Evolutionary conservation across 2,113 vertebrate species (phyloP), one percentile per base, ranked within the genome.

Genomic region (Sturnira hondurensis): DNA sequence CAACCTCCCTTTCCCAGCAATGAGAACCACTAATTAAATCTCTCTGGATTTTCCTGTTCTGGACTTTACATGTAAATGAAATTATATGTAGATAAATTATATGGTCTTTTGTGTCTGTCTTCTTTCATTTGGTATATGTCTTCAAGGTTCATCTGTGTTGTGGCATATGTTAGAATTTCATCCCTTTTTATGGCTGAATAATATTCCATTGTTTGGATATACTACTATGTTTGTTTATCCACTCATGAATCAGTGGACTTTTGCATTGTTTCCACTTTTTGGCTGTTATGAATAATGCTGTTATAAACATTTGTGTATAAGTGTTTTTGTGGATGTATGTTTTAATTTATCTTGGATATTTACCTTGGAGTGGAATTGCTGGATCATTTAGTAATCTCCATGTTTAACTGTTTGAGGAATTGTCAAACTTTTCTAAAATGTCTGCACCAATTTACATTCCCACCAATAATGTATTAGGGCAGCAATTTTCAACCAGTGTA

Each of bases 141-240:
- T 92, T 95, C 24, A 78, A 17, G 73, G 36, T 50, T 88, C 70
- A 52, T 80, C 26, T 12, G 4, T 78, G 11, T 77, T 83, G 19
- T 73, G 52, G 67, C 54, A 28, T 78, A 45, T 94, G 45, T 81
- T 71, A 16, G 52, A 91, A 71, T 63, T 89, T 90, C 3, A 50
- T 71, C 86, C 8, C n/a, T 94, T 89, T 94, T 78, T 78, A 73
- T 89, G 63, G 50, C 43, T 74, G 33, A 81, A 4, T 95, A 67
- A 41, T 71, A 63, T 63, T 63, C 58, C 58, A 63, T 63, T 63
- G 58, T 31, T 63, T 63, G 26, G 58, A 10, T 63, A 52, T 65
- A 24, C 16, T 65, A 24, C 20, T 31, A 31, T 50, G 56, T 77
- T 86, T 92, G 3, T 82, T 90, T 68, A 81, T 56, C 52, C 20